Percentiles rank a stretch among this genome's conserved stretches.
Conservation (phyloP, 2,888 invertebrate species). For the Tipula vernalis region DNA sequence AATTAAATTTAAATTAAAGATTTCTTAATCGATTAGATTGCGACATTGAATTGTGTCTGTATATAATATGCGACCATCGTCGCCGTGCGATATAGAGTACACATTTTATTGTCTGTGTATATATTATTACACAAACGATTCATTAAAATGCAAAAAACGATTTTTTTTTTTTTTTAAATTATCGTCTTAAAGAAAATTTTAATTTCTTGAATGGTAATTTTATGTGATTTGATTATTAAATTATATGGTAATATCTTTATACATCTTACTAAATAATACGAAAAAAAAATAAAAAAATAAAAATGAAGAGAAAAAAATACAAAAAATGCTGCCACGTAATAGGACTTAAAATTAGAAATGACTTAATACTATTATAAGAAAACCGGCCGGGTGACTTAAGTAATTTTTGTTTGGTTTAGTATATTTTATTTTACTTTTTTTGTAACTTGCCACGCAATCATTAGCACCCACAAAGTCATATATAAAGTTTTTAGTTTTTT, state of each 20-base stretch:
- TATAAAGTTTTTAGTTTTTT: background rate
- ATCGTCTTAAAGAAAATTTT: background rate
- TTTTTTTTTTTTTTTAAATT: background rate
- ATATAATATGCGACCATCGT: background rate
- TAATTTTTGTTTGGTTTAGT: background rate
- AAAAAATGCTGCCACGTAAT: background rate
- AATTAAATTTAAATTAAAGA: background rate
- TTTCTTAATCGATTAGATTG: background rate
- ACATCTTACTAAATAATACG: background rate
- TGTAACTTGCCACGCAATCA: background rate
- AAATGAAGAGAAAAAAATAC: background rate
- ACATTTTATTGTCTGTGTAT: background rate
- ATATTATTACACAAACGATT: background rate
- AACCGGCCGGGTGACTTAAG: constrained; percentile 4
- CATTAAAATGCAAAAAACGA: background rate
- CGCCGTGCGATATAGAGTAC: background rate
- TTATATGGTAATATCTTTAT: background rate
- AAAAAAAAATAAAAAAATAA: background rate
- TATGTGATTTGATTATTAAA: background rate
- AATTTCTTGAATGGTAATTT: background rate
- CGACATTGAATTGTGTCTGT: background rate
- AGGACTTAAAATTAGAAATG: background rate
- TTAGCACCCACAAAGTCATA: background rate
- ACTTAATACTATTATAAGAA: background rate
- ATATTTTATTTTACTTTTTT: background rate